Conservation (phyloP, 2,888 invertebrate species). For the Drosophila buzzatii region DNA sequence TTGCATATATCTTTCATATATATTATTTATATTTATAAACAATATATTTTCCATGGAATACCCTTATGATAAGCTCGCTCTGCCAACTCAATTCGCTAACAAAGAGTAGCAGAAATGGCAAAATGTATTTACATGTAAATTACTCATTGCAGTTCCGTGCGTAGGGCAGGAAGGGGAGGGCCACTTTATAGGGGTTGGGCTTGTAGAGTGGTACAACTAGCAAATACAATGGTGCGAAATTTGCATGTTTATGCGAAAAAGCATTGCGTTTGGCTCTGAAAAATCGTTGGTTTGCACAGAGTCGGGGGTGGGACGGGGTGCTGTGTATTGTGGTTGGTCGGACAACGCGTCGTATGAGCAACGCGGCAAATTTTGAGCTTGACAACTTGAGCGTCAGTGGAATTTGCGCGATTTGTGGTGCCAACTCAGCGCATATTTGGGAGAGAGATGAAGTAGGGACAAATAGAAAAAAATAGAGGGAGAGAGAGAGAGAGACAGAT, state of each 20-base stretch:
- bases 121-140: conserved; percentile 76
- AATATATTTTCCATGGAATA: neutral
- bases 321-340: conserved; percentile 3
- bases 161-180: neutral
- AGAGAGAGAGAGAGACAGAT: conserved; percentile 9
- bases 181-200: neutral
- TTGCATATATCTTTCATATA: neutral
- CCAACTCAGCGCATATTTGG: conserved; percentile 46
- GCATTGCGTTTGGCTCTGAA: conserved; percentile 63
- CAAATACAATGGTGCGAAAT: conserved; percentile 67
- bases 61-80: neutral
- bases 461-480: neutral
- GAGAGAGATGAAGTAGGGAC: neutral
- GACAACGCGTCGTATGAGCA: conserved; percentile 54
- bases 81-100: conserved; percentile 9
- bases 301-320: neutral
- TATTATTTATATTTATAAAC: neutral
- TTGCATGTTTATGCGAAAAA: conserved; percentile 79
- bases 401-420: conserved; percentile 58
- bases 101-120: conserved; percentile 42
- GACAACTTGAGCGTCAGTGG: conserved; percentile 33
- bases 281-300: conserved; percentile 35
- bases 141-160: conserved; percentile 63
- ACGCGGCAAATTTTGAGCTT: conserved; percentile 41
- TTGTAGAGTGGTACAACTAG: conserved; percentile 1